Percentiles rank a stretch among this genome's conserved stretches.
Conservation (phyloP, 2,797 vertebrate genomes). For the Catostomus latipinnis region DNA sequence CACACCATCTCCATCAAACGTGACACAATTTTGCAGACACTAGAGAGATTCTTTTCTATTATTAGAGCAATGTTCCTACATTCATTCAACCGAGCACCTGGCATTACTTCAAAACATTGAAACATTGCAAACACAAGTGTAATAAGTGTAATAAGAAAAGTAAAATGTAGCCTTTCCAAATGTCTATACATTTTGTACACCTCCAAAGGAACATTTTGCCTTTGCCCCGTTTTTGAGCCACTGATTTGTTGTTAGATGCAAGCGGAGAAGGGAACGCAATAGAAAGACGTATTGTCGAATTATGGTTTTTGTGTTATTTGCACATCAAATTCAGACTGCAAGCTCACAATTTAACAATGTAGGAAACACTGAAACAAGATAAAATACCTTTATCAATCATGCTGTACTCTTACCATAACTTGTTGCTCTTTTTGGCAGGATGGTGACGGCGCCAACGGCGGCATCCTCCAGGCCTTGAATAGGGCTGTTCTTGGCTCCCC, state of each 20-base stretch:
- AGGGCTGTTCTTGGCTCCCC: conserved; percentile 91
- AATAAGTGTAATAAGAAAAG: too few relatives aligned
- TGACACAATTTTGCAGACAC: conserved; percentile 50
- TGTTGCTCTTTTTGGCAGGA: conserved; percentile 91
- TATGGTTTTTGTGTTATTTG: too few relatives aligned
- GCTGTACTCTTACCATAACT: conserved; percentile 81
- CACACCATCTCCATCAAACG: conserved; percentile 28
- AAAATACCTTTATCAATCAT: not conserved
- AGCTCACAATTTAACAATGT: too few relatives aligned
- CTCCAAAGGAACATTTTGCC: too few relatives aligned
- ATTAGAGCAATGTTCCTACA: conserved; percentile 36
- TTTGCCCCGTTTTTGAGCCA: too few relatives aligned
- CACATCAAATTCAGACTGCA: too few relatives aligned
- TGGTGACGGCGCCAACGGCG: conserved; percentile 91
- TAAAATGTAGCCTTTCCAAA: too few relatives aligned
- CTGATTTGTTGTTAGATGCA: too few relatives aligned
- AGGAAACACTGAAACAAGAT: too few relatives aligned
- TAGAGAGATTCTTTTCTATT: conserved; percentile 44
- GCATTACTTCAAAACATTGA: not conserved
- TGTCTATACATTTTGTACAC: too few relatives aligned
- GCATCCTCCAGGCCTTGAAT: conserved; percentile 89
- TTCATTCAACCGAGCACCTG: conserved; percentile 2
- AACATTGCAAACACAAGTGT: not conserved
- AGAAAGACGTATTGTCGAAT: too few relatives aligned
- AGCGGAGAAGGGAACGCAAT: too few relatives aligned